Evolutionary conservation across 2,113 vertebrate species (phyloP), one percentile per base, ranked within the genome.

Genomic region (Hucho hucho): DNA sequence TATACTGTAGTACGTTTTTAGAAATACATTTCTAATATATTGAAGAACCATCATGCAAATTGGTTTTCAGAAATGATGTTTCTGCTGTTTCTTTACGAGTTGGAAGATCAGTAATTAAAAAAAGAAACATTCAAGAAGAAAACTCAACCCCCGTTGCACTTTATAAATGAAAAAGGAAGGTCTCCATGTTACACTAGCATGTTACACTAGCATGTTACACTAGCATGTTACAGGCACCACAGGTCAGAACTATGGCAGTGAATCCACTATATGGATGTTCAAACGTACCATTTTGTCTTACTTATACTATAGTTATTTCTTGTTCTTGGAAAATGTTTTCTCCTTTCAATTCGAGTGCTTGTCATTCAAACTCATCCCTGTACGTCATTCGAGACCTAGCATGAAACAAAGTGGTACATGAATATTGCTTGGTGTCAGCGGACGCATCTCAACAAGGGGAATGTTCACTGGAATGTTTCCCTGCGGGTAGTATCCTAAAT

Each of bases 181-280:
- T 71, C 29, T 4, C 22, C 18, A 56, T 65, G 79, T 83, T 81
- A 29, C 74, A 80, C 22, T 74, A 76, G 71, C 80, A 75, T 75
- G 70, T 87, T 79, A 80, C 90, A 92, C 25, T 26, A 26, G 25
- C 29, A 32, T 6, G 29, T 32, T 32, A 6, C 29, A 32, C 29
- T 6, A 6, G 71, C 80, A 76, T 75, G 70, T 87, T 79, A 81
- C 90, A 92, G 88, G 88, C 85, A 90, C 88, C 83, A 79, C 79
- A 79, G 90, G 88, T 90, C 81, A 73, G 83, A 82, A 81, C 78
- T 61, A 86, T 79, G 87, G 89, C 88, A 90, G 87, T 90, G 89
- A 87, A 76, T 67, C 68, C 70, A 84, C 77, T 66, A 82, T 71
- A 81, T 78, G 76, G 2, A 64, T 82, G 58, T 77, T 87, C 86